Base-by-base conservation (phyloP, 2,113 vertebrate species). In the Clupea harengus region DNA sequence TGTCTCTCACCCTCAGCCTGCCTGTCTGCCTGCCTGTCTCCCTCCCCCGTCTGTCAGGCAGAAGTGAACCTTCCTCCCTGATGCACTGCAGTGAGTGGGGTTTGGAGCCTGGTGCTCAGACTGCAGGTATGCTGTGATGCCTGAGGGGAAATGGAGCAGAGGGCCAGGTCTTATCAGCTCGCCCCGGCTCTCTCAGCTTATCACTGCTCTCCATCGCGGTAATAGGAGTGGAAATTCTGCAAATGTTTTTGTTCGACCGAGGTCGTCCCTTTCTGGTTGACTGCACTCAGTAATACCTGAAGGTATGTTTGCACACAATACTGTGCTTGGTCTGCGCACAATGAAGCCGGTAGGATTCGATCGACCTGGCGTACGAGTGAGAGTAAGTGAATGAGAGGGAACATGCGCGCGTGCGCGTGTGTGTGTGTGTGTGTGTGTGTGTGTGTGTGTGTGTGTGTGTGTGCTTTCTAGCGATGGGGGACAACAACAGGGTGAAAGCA, bases 151-250 rank as follows among this genome's bases (percentile, higher is more conserved):
- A 91, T 86, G 91, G 92, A 90, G 91, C 90, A 86, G 81, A 85
- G 91, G 90, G 84, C 25, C 90, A 72, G 64, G 64, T 80, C 88
- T 92, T 94, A 94, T 93, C 92, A 91, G 92, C 13, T 18, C 84
- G 89, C 89, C 47, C 32, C 64, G 89, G 88, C 89, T 87, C 88
- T 90, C 6, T 10, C 83, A 83, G 82, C 88, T 91, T 93, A 94
- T 93, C 92, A 89, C 86, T 84, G 89, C 87, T 32, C 64, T 4
- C 82, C 88, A 93, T 92, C 91, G 87, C 88, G 88, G 89, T 86
- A 91, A 89, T 45, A 84, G 84, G 85, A 91, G 88, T 85, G 87
- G 67, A 85, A 50, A 84, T 83, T 87, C 88, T 83, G 87, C 90
- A 89, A 83, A 84, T 67, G 82, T 85, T 86, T 85, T 87, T 87